phyloP scores from a whole-genome alignment of 2,797 vertebrate genomes.

The Catostomus latipinnis region DNA sequence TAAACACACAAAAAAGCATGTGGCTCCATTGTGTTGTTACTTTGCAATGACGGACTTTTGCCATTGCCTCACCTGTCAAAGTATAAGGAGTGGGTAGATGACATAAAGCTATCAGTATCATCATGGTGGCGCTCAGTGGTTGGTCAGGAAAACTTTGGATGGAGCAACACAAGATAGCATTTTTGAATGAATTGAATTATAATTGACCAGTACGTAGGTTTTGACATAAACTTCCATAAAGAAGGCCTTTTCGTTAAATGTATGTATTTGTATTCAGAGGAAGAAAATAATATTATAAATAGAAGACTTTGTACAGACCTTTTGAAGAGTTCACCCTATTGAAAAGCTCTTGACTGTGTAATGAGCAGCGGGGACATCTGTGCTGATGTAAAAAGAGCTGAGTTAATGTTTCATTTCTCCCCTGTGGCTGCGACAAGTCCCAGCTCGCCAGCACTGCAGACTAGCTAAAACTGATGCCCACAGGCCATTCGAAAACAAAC shows the following conservation, averaged over 20 bases:
- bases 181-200: too few species aligned
- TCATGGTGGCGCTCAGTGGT: too few species aligned
- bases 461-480: slow-evolving; percentile 40
- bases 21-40: too few species aligned
- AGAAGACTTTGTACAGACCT: background rate
- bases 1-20: too few species aligned
- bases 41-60: too few species aligned
- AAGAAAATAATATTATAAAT: background rate
- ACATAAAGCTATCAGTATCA: too few species aligned
- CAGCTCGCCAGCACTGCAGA: slow-evolving; percentile 39
- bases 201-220: background rate
- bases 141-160: too few species aligned
- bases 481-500: slow-evolving; percentile 50
- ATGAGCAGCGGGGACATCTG: slow-evolving; percentile 38
- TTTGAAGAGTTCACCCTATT: background rate
- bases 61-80: too few species aligned
- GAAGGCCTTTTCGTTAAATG: too few species aligned
- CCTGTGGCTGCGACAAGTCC: slow-evolving; percentile 30
- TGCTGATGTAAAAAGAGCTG: slow-evolving; percentile 41
- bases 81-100: too few species aligned
- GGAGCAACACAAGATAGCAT: too few species aligned
- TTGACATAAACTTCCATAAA: background rate
- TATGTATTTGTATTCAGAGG: background rate
- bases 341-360: slow-evolving; percentile 18
- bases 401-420: slow-evolving; percentile 46